Evolutionary conservation across 2,888 invertebrate species (phyloP), one percentile per base, ranked within the genome.

Genomic region (Iselma pallidipennis): DNA sequence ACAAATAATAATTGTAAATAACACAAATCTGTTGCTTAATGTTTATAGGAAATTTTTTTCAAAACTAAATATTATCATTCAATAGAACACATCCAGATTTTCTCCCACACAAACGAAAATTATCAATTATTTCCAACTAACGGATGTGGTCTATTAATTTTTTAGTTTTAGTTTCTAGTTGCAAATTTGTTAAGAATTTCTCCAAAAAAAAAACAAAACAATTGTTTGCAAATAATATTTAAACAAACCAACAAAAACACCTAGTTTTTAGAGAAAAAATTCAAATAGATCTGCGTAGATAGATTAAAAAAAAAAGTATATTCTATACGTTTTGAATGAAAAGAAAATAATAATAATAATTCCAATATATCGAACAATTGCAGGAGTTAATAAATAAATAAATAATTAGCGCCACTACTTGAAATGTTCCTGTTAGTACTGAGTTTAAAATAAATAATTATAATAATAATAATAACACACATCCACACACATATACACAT

Each of bases 341-440:
- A 64, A 68, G 71, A 70, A 73, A 71, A 70, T 70, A 70, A 71
- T 69, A 70, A 73, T 65, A 77, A 72, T 74, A 78, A 76, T 74
- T 23, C 45, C 75, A 76, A 74, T 79, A 78, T 78, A 77, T 77
- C 76, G 77, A 77, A 76, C 67, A 72, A 73, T 74, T 76, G 75
- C 76, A 77, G 75, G 70, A 76, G 70, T 74, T 57, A 31, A 37
- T 73, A 70, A 7, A 16, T n/a, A n/a, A n/a, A n/a, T 68, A 73
- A 68, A 59, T 68, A 72, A 69, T 71, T 75, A 74, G 77, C 76
- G 74, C 75, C 75, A 73, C n/a, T n/a, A n/a, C 66, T 72, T 71
- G 71, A 71, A 61, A 71, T 72, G 74, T 76, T 72, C 66, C 72
- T 74, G 75, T 76, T 75, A 76, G 76, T 76, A 74, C 72, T 71